Conservation (phyloP, 2,888 invertebrate genomes). For the Sthenelais limicola region DNA sequence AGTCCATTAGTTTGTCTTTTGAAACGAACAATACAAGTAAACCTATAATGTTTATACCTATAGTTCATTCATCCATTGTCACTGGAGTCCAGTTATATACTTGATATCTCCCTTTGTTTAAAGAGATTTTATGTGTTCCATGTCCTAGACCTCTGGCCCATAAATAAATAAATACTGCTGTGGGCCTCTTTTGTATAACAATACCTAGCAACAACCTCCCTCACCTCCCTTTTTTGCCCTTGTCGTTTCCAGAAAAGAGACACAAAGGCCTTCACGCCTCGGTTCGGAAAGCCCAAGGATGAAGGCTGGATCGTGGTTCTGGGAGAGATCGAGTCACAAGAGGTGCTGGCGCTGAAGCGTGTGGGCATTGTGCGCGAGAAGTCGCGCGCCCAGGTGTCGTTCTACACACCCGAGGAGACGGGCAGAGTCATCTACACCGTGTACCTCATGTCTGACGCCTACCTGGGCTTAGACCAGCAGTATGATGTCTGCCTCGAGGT, state of each 20-base stretch:
- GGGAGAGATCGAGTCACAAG: conserved; percentile 81
- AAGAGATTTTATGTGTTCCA: too few relatives aligned
- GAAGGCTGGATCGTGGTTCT: conserved; percentile 96
- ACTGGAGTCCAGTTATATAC: too few relatives aligned
- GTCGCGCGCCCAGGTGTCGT: conserved; percentile 74
- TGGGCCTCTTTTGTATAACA: too few relatives aligned
- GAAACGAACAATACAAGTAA: too few relatives aligned
- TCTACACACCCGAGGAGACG: conserved; percentile 77
- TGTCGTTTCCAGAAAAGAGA: conserved; percentile 52
- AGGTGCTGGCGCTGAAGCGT: conserved; percentile 88
- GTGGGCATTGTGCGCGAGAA: conserved; percentile 70
- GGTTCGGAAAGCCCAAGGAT: conserved; percentile 93
- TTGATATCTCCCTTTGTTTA: too few relatives aligned
- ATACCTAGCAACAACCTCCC: too few relatives aligned
- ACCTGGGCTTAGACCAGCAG: conserved; percentile 94
- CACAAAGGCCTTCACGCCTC: conserved; percentile 83
- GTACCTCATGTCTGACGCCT: conserved; percentile 92
- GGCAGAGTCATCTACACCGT: conserved; percentile 83
- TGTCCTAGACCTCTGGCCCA: too few relatives aligned
- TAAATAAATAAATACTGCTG: too few relatives aligned
- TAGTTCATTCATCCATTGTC: too few relatives aligned
- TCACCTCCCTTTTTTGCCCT: too few relatives aligned
- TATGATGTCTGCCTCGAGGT: conserved; percentile 76
- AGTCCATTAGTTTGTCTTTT: too few relatives aligned
- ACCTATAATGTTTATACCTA: too few relatives aligned